phyloP scores from a whole-genome alignment of 2,113 vertebrate species.

The Boulengeromyrus knoepffleri region DNA sequence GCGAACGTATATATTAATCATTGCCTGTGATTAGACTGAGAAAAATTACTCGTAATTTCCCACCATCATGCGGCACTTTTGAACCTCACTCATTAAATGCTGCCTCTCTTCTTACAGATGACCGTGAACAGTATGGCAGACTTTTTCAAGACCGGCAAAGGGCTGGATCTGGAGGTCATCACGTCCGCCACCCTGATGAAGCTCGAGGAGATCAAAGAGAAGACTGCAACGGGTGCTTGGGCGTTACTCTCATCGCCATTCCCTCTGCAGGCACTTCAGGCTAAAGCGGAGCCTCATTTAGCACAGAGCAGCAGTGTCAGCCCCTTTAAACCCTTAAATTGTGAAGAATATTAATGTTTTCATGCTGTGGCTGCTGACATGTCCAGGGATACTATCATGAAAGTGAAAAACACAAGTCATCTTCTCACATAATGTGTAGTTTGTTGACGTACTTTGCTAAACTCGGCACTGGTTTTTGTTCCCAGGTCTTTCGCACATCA shows the following conservation, averaged over 20 bases:
- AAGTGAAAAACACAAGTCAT: neutral
- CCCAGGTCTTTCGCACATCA: slow-evolving; percentile 83
- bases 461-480: neutral
- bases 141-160: slow-evolving; percentile 79
- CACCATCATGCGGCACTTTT: no score
- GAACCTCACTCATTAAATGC: neutral
- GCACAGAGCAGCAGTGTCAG: neutral
- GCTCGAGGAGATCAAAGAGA: slow-evolving; percentile 93
- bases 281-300: neutral
- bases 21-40: neutral
- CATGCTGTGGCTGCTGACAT: neutral
- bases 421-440: neutral
- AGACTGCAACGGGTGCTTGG: slow-evolving; percentile 74
- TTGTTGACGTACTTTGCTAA: neutral
- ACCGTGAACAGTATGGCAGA: slow-evolving; percentile 83
- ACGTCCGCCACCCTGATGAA: slow-evolving; percentile 87
- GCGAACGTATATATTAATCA: neutral
- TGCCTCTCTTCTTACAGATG: slow-evolving; percentile 51
- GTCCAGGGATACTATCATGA: neutral
- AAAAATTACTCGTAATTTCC: neutral
- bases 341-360: neutral
- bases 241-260: neutral
- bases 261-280: neutral
- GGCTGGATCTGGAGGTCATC: slow-evolving; percentile 81
- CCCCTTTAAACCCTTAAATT: neutral